These are phyloP conservation scores for Macaria notata DNA, from an alignment of 2,888 invertebrate species.

Conservation along the genomic window DNA sequence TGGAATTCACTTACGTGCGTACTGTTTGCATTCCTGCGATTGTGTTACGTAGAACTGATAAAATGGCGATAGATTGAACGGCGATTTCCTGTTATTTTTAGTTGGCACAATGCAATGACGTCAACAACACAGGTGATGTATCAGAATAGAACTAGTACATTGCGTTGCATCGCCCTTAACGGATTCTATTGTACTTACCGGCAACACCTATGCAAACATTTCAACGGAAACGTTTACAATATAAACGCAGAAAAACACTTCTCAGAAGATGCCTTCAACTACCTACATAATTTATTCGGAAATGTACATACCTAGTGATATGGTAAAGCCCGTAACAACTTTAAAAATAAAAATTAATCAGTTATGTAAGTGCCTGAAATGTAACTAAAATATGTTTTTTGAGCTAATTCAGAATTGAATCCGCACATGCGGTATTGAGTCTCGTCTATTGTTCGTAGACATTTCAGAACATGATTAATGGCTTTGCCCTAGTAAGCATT, in stretches of 20 bases:
- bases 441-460: not conserved
- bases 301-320: too few species aligned
- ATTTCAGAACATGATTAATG: conserved; percentile 3
- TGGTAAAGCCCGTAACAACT: too few species aligned
- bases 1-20: conserved; percentile 33
- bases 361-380: too few species aligned
- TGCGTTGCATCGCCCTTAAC: conserved; percentile 18
- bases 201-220: conserved; percentile 12
- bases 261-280: too few species aligned
- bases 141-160: not conserved
- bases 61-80: conserved; percentile 40
- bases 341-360: too few species aligned
- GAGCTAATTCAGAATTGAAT: too few species aligned
- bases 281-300: too few species aligned
- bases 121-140: conserved; percentile 30
- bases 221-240: conserved; percentile 2
- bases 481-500: conserved; percentile 3
- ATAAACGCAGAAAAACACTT: conserved; percentile 7
- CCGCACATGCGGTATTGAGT: too few species aligned
- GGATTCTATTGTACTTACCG: conserved; percentile 16
- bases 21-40: conserved; percentile 37
- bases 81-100: conserved; percentile 46
- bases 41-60: conserved; percentile 46
- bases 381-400: too few species aligned
- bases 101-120: conserved; percentile 47